phyloP scores from a whole-genome alignment of 2,113 vertebrate species.

The Chionomys nivalis region DNA sequence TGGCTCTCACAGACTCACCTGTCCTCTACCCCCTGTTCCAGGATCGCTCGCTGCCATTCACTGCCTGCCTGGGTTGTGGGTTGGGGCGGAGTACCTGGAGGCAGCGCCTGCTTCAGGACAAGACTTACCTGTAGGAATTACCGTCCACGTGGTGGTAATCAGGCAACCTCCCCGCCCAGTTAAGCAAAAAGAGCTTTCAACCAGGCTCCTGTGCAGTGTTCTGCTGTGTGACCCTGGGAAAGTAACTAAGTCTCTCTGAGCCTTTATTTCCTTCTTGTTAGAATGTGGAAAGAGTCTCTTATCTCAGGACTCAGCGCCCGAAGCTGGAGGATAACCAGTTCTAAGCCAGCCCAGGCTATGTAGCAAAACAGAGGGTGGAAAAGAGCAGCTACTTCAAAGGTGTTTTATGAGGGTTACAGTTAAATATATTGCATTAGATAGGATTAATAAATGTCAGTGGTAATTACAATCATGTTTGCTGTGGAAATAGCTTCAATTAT shows the following conservation, averaged over 20 bases:
- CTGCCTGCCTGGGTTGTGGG: fast-evolving
- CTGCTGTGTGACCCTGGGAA: not conserved
- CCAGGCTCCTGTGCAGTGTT: not conserved
- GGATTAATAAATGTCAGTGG: not conserved
- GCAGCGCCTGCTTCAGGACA: not conserved
- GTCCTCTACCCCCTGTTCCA: not conserved
- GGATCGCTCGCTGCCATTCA: fast-evolving
- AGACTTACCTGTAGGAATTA: not conserved
- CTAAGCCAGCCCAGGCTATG: not conserved
- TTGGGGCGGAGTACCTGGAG: not conserved
- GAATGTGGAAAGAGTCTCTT: not conserved
- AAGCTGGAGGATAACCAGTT: not conserved
- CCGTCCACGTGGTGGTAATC: no score
- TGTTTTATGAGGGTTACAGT: not conserved
- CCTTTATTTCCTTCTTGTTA: not conserved
- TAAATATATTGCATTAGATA: not conserved
- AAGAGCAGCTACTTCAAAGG: not conserved
- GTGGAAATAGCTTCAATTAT: not conserved
- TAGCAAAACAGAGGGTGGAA: not conserved
- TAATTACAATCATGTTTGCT: not conserved
- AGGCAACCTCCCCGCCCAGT: not conserved
- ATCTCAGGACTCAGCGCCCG: not conserved
- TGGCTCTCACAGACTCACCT: not conserved
- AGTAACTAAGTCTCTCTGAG: not conserved
- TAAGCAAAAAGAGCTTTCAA: not conserved